These are phyloP conservation scores for Hemicordylus capensis DNA, from an alignment of 2,113 vertebrate genomes.

Conservation along the genomic window DNA sequence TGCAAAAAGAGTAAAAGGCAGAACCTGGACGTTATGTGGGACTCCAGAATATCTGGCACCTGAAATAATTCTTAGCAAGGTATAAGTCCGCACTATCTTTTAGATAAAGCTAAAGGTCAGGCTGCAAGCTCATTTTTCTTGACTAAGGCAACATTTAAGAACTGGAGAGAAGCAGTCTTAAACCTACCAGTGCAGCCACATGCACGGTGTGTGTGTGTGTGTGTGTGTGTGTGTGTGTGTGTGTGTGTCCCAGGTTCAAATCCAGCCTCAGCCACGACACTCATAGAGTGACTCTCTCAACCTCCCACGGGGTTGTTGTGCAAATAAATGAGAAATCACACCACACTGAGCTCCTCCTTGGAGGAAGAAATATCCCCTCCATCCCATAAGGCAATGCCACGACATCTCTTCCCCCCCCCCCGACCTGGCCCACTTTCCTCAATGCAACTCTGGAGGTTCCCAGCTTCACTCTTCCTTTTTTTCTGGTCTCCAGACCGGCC, in stretches of 20 bases:
- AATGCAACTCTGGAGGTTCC: background rate
- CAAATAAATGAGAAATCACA: background rate
- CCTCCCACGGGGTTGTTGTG: background rate
- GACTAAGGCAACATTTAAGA: background rate
- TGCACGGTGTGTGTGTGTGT: too few relatives aligned
- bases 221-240: too few relatives aligned
- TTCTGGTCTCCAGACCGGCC: background rate
- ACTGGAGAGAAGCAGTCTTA: background rate
- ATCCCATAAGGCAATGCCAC: too few relatives aligned
- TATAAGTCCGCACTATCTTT: constrained; percentile 54
- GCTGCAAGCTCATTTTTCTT: background rate
- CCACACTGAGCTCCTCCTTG: background rate
- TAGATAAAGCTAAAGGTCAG: background rate
- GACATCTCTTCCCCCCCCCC: too few relatives aligned
- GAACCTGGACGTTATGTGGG: constrained; percentile 99
- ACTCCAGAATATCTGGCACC: constrained; percentile 98
- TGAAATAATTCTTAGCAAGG: constrained; percentile 99
- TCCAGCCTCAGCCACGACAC: background rate
- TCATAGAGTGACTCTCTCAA: background rate
- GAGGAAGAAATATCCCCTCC: background rate
- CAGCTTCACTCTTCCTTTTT: background rate
- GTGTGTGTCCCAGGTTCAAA: background rate
- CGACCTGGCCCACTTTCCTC: too few relatives aligned
- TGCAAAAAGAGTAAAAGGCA: constrained; percentile 99
- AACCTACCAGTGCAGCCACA: background rate